These are phyloP conservation scores for Temnopleurus reevesii DNA, from an alignment of 53 echinoderm and acorn worm genomes.

Conservation along the genomic window DNA sequence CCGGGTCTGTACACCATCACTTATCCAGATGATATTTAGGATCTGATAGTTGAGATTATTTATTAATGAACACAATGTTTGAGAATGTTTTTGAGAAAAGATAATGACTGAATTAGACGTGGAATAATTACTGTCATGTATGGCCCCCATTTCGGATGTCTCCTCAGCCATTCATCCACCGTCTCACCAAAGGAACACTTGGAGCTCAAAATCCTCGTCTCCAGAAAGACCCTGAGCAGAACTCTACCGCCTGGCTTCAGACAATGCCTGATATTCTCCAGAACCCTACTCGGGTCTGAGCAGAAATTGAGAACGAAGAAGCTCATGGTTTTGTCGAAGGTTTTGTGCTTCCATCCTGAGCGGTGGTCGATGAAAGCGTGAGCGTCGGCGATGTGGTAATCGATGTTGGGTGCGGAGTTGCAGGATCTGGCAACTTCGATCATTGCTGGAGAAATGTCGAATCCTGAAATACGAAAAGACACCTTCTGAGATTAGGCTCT, in stretches of 20 bases:
- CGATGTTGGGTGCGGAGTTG: background rate
- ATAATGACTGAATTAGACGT: too few relatives aligned
- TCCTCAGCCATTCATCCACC: background rate
- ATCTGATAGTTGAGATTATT: too few relatives aligned
- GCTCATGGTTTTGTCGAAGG: background rate
- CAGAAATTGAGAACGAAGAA: background rate
- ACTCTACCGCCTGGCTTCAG: background rate
- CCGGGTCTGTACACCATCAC: too few relatives aligned
- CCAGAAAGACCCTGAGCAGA: background rate
- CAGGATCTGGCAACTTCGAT: background rate
- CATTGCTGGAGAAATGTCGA: background rate
- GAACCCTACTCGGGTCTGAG: background rate
- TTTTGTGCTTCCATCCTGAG: background rate
- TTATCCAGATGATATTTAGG: too few relatives aligned
- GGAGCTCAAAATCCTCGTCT: background rate
- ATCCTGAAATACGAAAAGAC: background rate
- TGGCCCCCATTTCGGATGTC: background rate
- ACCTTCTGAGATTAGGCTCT: too few relatives aligned
- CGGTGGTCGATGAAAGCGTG: background rate
- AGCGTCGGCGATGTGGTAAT: background rate
- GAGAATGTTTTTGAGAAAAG: too few relatives aligned
- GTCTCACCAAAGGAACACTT: background rate
- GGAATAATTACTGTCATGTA: background rate
- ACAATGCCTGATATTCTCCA: background rate
- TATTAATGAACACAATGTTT: too few relatives aligned